Evolutionary conservation across 2,797 vertebrate species (phyloP).

Genomic region (Cheirogaleus major): DNA sequence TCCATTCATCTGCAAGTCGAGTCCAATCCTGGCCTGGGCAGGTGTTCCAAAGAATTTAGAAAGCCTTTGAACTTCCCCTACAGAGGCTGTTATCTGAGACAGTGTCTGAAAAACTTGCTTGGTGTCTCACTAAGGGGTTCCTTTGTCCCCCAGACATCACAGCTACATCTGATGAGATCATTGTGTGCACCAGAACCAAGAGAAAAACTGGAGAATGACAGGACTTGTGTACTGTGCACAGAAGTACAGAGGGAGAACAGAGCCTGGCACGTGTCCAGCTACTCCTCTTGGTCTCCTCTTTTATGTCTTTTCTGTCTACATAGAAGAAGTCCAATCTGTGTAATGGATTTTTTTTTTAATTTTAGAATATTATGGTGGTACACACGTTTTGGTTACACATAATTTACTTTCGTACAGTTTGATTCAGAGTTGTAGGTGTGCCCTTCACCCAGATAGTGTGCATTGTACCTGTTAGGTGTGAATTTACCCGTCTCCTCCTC

Average conservation of each 20-base stretch:
- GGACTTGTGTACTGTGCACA: not conserved
- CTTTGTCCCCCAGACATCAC: not conserved
- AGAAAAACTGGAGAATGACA: not conserved
- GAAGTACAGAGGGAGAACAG: not conserved
- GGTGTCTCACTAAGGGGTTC: not conserved
- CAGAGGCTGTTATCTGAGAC: not conserved
- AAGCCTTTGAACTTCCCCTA: conserved; percentile 32
- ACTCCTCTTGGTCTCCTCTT: not conserved
- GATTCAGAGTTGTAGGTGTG: not conserved
- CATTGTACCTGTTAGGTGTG: not conserved
- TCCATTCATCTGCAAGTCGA: conserved; percentile 35
- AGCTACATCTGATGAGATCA: conserved; percentile 30
- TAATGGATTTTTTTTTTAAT: not conserved
- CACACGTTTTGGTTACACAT: not conserved
- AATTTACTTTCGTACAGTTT: too few relatives aligned
- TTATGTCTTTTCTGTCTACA: not conserved
- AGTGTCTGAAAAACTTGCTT: not conserved
- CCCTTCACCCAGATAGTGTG: not conserved
- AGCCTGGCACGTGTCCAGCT: not conserved
- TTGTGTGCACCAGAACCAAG: not conserved
- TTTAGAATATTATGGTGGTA: not conserved
- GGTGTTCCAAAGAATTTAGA: conserved; percentile 37
- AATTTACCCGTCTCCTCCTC: not conserved
- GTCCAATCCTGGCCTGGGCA: conserved; percentile 31
- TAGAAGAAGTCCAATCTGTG: not conserved